phyloP scores from a whole-genome alignment of 1,140 invertebrate genomes.

The Lethrus apterus region DNA sequence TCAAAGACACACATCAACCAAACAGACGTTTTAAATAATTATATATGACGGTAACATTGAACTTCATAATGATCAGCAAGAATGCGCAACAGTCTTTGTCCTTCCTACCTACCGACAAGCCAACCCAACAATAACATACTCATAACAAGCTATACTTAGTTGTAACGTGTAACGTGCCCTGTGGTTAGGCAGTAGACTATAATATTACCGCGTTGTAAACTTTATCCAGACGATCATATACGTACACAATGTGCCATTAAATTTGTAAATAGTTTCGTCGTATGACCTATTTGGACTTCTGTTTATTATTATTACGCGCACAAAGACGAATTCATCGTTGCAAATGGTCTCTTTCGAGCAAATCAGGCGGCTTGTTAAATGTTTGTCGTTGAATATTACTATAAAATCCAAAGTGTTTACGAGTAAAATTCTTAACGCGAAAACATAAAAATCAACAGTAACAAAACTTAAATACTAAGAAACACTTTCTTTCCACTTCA shows the following conservation, averaged over 20 bases:
- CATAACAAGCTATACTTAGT: conserved; percentile 11
- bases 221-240: conserved; percentile 8
- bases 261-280: conserved; percentile 10
- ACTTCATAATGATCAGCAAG: conserved; percentile 6
- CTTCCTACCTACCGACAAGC: background rate
- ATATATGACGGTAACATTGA: background rate
- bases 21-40: conserved; percentile 5
- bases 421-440: no score
- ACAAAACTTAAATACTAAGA: no score
- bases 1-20: conserved; percentile 2
- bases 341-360: no score
- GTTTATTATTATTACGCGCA: no score
- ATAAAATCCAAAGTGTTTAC: no score
- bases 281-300: conserved; percentile 8
- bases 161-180: conserved; percentile 8
- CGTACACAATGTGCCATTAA: conserved; percentile 11
- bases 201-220: conserved; percentile 10
- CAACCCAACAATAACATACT: conserved; percentile 10
- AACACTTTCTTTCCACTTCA: no score
- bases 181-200: conserved; percentile 7
- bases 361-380: no score
- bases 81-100: conserved; percentile 3
- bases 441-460: no score
- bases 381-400: no score
- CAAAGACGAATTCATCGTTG: no score